Evolutionary conservation across 2,113 vertebrate genomes (phyloP), one percentile per base, ranked within the genome.

Genomic region (Phrynosoma platyrhinos): DNA sequence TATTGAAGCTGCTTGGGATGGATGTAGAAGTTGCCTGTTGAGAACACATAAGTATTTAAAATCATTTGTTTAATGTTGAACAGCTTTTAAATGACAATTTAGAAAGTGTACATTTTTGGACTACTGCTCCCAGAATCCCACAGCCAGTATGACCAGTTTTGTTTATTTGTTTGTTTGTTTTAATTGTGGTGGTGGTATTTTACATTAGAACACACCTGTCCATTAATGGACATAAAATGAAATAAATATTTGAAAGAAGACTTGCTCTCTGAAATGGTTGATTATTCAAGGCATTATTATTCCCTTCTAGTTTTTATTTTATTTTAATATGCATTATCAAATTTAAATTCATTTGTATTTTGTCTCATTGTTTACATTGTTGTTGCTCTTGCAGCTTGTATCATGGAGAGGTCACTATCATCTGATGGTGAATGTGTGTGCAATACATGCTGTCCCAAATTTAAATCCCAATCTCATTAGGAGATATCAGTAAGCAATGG

Each of bases 1-100:
- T 92, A 40, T 18, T 55, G 71, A 91, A 85, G 21, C 27, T 89
- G 13, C 16, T 93, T 87, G 89, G 88, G 42, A 82, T 91, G 75
- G 90, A 3, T 78, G 25, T 92, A 64, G 0, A 84, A 93, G 18
- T 52, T 82, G 89, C 0, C 2, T 86, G 90, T 93, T 92, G 88
- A 81, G 89, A 66, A 89, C 79, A 81, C 88, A 25, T 25, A 5
- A 69, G 68, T 64, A 84, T 23, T 84, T 90, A 84, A 94, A 90
- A 88, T 3, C 14, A 47, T 88, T 83, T 79, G 87, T 53, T 90
- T 66, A 66, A 88, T 71, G 87, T n/a, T 86, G 42, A 27, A 53
- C 10, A 42, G 1, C 58, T 52, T 25, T 25, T 62, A 16, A 62
- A 62, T 62, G 13, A 62, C 14, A 62, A 16, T 62, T 58, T 62